Base-by-base conservation (phyloP, 1,140 invertebrate species). In the Zeugodacus cucurbitae region DNA sequence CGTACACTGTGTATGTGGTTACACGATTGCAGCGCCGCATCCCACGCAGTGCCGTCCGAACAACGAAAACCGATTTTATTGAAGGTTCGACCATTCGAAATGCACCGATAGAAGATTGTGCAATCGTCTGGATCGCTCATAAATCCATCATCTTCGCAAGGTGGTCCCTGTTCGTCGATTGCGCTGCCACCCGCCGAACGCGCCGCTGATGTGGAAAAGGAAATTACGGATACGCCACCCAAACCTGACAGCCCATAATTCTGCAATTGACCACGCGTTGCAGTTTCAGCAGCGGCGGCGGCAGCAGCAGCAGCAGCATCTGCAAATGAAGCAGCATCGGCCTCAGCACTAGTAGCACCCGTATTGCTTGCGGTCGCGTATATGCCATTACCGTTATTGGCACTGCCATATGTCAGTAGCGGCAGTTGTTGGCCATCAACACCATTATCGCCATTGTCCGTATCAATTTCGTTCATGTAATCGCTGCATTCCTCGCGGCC, bases 31-130 rank as follows among this genome's bases (percentile, higher is more conserved):
- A 94, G 91, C 7, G 95, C 92, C 86, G 95, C 94, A 93, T 97
- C 96, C 96, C 96, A 97, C 88, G 96, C 95, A 11, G 96, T 97
- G 88, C 96, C 95, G 67, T 94, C 94, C 29, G 95, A 95, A 91
- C 96, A 97, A 17, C 94, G 94, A 93, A 96, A 97, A 90, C 96
- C 95, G 90, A 96, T 96, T 91, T 94, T 95, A 86, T 93, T 95
- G 89, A 94, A 96, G 87, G 94, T 95, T 26, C 94, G 91, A 20
- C 95, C 95, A 89, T 95, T 94, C 87, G 94, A 94, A 29, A 97
- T 96, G 93, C 97, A 97, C 93, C 96, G 95, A 91, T 97, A 97
- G 92, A 97, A 97, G 92, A 96, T 96, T 88, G 94, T 95, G 91
- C 97, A 98, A 91, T 97, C 95, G 89, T 94, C 93, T 58, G 94